Evolutionary conservation across 53 echinoderm and acorn worm genomes (phyloP).

Genomic region (Apostichopus leukothele): DNA sequence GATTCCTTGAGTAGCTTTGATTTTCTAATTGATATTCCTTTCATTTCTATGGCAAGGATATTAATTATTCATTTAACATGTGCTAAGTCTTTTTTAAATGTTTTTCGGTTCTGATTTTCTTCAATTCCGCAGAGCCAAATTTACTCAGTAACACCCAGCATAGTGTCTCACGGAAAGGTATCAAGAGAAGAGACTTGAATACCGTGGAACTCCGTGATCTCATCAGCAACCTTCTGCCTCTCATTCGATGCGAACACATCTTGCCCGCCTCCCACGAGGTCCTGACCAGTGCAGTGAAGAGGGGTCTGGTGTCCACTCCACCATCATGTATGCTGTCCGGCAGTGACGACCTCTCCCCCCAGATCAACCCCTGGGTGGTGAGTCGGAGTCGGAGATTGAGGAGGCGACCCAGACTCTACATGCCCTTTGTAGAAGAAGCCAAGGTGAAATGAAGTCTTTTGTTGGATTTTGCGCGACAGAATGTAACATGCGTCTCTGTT

Average conservation of each 20-base stretch:
- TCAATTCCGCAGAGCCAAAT: constrained; percentile 73
- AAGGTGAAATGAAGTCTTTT: constrained; percentile 62
- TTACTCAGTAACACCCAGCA: constrained; percentile 97
- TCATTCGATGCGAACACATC: constrained; percentile 90
- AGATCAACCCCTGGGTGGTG: constrained; percentile 83
- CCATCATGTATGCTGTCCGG: constrained; percentile 98
- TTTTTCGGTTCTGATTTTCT: not conserved
- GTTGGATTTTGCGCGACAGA: no score
- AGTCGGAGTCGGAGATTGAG: constrained; percentile 72
- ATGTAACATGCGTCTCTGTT: no score
- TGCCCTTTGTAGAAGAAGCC: constrained; percentile 94
- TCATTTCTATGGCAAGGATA: no score
- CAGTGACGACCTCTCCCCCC: constrained; percentile 74
- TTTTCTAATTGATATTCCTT: no score
- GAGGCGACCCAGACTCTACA: constrained; percentile 83
- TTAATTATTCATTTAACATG: no score
- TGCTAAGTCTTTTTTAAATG: no score
- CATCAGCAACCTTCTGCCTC: constrained; percentile 87
- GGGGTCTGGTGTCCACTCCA: constrained; percentile 87
- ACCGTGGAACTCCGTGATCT: constrained; percentile 91
- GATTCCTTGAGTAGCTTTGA: no score
- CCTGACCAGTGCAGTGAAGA: constrained; percentile 84
- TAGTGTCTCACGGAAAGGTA: constrained; percentile 93
- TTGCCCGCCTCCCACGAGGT: constrained; percentile 83
- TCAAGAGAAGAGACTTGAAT: constrained; percentile 95